These are phyloP conservation scores for Orthosia gothica DNA, from an alignment of 2,888 invertebrate genomes.

Conservation along the genomic window DNA sequence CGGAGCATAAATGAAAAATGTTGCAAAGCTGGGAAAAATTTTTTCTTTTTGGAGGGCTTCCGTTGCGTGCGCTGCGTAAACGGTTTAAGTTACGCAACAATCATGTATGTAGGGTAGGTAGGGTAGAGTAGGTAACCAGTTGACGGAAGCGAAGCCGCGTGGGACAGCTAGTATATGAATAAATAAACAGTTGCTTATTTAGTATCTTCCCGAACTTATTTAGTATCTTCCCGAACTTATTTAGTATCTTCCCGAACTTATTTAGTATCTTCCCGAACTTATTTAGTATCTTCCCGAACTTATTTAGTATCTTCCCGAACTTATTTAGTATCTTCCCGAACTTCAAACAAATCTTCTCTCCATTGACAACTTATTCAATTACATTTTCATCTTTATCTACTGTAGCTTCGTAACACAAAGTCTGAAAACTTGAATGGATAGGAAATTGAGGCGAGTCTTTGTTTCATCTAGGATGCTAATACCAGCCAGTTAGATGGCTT, in stretches of 20 bases:
- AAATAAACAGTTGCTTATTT: no score
- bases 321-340: neutral
- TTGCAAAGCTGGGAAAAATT: no score
- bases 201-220: neutral
- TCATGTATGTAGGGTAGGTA: no score
- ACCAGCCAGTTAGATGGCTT: conserved; percentile 33
- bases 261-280: neutral
- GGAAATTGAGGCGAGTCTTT: conserved; percentile 53
- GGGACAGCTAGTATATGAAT: no score
- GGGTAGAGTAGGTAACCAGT: no score
- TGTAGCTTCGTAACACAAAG: conserved; percentile 11
- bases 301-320: neutral
- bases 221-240: neutral
- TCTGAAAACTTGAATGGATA: conserved; percentile 45
- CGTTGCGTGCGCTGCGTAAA: no score
- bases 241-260: neutral
- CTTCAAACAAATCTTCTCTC: neutral
- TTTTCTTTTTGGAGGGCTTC: no score
- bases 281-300: neutral
- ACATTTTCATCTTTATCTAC: conserved; percentile 19
- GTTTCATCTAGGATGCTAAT: conserved; percentile 49
- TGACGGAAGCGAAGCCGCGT: no score
- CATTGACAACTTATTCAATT: conserved; percentile 19
- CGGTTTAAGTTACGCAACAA: no score
- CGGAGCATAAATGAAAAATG: no score